phyloP scores from a whole-genome alignment of 2,113 vertebrate genomes.

The Daubentonia madagascariensis region DNA sequence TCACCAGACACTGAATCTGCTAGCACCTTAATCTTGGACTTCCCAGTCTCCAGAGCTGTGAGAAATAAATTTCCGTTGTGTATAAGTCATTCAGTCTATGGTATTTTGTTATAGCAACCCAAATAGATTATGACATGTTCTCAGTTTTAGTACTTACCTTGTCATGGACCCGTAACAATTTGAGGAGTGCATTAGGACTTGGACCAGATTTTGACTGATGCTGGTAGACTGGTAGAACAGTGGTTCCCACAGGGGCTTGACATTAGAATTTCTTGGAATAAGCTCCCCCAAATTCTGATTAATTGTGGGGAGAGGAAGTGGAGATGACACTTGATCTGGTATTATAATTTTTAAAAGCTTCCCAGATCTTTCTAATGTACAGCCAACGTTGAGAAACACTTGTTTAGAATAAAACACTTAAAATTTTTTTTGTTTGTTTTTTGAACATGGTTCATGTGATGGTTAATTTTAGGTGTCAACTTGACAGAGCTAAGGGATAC shows the following conservation, averaged over 20 bases:
- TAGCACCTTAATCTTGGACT: not conserved
- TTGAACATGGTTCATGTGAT: not conserved
- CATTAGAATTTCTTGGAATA: not conserved
- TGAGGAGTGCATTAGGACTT: not conserved
- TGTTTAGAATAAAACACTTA: not conserved
- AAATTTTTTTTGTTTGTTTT: not conserved
- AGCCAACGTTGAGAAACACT: not conserved
- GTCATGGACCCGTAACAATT: not conserved
- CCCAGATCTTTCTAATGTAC: not conserved
- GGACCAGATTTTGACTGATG: not conserved
- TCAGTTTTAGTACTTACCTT: not conserved
- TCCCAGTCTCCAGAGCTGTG: not conserved
- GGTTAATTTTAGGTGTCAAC: not conserved
- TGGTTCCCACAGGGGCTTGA: not conserved
- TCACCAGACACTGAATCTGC: not conserved
- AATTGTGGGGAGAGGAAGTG: not conserved
- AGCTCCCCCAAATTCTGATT: not conserved
- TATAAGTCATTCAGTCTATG: not conserved
- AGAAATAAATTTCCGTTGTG: not conserved
- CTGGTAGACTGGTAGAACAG: not conserved
- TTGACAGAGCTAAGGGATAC: not conserved
- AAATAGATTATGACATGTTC: not conserved
- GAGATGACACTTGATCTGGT: not conserved
- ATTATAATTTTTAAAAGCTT: not conserved
- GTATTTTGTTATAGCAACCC: not conserved